These are phyloP conservation scores for Omphaloscelis lunosa DNA, from an alignment of 2,888 invertebrate species.

Conservation along the genomic window DNA sequence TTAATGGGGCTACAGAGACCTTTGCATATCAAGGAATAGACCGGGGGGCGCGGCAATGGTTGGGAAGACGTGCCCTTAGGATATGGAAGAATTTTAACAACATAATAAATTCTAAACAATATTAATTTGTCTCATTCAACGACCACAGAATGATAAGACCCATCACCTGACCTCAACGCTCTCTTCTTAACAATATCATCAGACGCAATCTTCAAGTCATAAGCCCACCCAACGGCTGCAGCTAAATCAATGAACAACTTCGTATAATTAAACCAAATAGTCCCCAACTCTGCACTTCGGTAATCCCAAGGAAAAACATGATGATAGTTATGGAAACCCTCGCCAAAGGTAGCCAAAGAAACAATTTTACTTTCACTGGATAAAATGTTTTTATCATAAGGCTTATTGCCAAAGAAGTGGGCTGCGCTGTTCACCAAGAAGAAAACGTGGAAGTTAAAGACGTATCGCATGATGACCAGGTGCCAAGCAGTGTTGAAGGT, in stretches of 20 bases:
- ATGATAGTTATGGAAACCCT: constrained; percentile 81
- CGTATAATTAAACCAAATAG: constrained; percentile 68
- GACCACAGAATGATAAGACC: constrained; percentile 19
- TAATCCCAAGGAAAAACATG: constrained; percentile 80
- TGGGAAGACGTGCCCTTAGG: no score
- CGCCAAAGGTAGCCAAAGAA: constrained; percentile 71
- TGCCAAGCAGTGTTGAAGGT: constrained; percentile 78
- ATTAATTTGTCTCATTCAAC: not conserved
- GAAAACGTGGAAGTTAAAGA: constrained; percentile 87
- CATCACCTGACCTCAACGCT: constrained; percentile 71
- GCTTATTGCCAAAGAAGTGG: constrained; percentile 87
- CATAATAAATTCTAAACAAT: not conserved
- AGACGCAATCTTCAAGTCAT: constrained; percentile 75
- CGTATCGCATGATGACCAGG: constrained; percentile 88
- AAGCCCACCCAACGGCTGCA: constrained; percentile 79
- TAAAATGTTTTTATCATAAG: constrained; percentile 81
- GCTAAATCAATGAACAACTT: constrained; percentile 79
- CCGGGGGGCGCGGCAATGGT: no score
- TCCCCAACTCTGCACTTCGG: constrained; percentile 74
- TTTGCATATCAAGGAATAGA: no score
- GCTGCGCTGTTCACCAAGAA: constrained; percentile 93
- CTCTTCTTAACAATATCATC: constrained; percentile 63
- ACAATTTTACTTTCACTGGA: constrained; percentile 70
- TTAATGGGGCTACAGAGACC: no score
- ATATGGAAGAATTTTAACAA: no score